Percentiles rank a stretch among this genome's conserved stretches.
These are phyloP conservation scores for Probaryconus sp. DNA, from an alignment of 1,140 invertebrate genomes.

Conservation along the genomic window DNA sequence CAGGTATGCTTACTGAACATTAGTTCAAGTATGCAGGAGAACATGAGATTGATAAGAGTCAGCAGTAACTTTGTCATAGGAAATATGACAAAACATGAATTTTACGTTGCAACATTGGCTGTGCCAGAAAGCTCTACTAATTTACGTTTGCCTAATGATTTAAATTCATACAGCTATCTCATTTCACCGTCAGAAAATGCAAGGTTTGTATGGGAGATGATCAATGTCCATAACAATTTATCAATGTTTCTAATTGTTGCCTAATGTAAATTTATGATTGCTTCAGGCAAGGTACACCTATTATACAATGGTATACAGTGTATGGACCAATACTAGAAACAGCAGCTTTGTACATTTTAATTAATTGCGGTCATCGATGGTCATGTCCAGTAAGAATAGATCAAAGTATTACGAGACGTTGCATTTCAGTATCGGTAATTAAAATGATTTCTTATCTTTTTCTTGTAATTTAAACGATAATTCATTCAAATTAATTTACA, in stretches of 20 bases:
- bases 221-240: too few relatives aligned
- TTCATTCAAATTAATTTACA: too few relatives aligned
- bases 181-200: constrained; percentile 73
- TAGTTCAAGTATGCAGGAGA: constrained; percentile 77
- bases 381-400: constrained; percentile 80
- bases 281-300: constrained; percentile 76
- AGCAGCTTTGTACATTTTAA: constrained; percentile 71
- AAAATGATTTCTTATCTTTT: constrained; percentile 4
- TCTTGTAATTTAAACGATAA: constrained; percentile 15
- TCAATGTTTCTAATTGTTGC: too few relatives aligned
- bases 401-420: constrained; percentile 74
- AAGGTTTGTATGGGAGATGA: constrained; percentile 67
- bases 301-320: constrained; percentile 77
- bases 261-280: too few relatives aligned
- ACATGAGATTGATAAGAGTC: constrained; percentile 79
- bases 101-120: constrained; percentile 78
- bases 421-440: constrained; percentile 72
- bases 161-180: constrained; percentile 70
- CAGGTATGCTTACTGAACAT: constrained; percentile 78
- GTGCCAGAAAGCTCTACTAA: constrained; percentile 71
- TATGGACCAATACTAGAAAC: constrained; percentile 68
- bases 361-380: constrained; percentile 74
- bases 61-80: constrained; percentile 79
- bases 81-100: constrained; percentile 77
- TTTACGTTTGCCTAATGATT: constrained; percentile 71